Evolutionary conservation across 2,888 invertebrate genomes (phyloP).

Genomic region (Drepana falcataria): DNA sequence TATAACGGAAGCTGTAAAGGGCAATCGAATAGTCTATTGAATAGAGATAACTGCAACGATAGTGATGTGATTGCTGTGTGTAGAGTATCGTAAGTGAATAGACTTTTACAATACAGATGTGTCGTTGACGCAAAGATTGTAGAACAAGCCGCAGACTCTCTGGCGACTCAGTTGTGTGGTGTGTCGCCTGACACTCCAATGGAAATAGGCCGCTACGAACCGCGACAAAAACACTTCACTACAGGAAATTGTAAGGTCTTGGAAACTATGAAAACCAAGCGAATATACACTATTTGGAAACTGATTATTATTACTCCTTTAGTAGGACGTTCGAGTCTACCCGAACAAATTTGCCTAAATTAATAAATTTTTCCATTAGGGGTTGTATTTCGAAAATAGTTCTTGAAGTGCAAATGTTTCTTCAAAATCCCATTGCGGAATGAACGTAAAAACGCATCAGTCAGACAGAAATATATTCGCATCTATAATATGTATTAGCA

Average conservation of each 20-base stretch:
- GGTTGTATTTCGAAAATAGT: too few relatives aligned
- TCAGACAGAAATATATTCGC: too few relatives aligned
- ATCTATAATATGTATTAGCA: too few relatives aligned
- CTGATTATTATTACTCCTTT: too few relatives aligned
- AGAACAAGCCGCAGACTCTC: conserved; percentile 35
- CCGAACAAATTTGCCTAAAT: background rate
- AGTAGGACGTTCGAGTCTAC: too few relatives aligned
- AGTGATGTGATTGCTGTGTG: conserved; percentile 8
- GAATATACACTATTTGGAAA: too few relatives aligned
- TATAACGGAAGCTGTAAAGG: conserved; percentile 24
- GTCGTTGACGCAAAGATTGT: conserved; percentile 11
- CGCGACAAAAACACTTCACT: conserved; percentile 37
- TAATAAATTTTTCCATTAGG: too few relatives aligned
- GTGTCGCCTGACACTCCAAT: conserved; percentile 38
- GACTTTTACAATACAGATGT: too few relatives aligned
- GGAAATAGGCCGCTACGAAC: conserved; percentile 56
- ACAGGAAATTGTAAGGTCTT: conserved; percentile 48
- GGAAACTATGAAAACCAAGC: conserved; percentile 22
- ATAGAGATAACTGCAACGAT: conserved; percentile 6
- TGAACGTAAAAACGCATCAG: too few relatives aligned
- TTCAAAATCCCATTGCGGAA: too few relatives aligned
- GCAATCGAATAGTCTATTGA: background rate
- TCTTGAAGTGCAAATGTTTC: too few relatives aligned
- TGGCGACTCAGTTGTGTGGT: conserved; percentile 34
- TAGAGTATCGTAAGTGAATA: too few relatives aligned